Evolutionary conservation across 1,140 invertebrate species (phyloP).

Genomic region (Brachionus koreanus): DNA sequence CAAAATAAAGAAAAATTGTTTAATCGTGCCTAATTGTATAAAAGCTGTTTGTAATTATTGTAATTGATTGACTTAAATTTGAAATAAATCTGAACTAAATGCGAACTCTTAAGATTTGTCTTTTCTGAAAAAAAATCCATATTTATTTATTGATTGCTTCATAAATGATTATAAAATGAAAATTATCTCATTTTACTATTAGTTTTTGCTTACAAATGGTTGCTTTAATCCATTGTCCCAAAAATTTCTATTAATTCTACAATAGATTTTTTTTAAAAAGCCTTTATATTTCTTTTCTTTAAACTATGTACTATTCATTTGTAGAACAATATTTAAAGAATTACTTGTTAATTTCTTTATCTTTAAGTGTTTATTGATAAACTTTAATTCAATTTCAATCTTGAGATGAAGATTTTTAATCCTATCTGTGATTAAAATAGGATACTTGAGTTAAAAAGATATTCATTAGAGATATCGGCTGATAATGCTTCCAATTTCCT

Average conservation of each 20-base stretch:
- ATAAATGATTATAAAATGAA: neutral
- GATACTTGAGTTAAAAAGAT: slow-evolving; percentile 2
- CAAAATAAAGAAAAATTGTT: neutral
- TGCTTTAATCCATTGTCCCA: neutral
- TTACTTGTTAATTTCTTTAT: neutral
- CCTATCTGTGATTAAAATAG: slow-evolving; percentile 8
- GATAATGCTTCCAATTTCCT: neutral
- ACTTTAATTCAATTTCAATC: slow-evolving; percentile 10
- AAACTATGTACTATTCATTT: neutral
- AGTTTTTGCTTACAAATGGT: neutral
- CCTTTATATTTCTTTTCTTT: neutral
- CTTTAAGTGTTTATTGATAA: slow-evolving; percentile 4
- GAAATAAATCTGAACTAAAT: neutral
- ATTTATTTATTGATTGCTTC: neutral
- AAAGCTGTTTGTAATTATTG: slow-evolving; percentile 1
- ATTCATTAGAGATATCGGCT: neutral
- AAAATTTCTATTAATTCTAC: neutral
- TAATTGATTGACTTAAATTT: neutral
- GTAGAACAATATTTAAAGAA: neutral
- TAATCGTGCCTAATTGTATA: neutral
- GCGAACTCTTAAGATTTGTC: neutral
- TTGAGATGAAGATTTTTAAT: neutral
- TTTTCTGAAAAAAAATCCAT: neutral
- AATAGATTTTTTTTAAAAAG: neutral
- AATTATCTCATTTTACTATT: neutral